A percentile compares a stretch with the other conserved stretches of the same genome.
Conservation (phyloP, 2,888 invertebrate species). For the Petrolisthes cinctipes region DNA sequence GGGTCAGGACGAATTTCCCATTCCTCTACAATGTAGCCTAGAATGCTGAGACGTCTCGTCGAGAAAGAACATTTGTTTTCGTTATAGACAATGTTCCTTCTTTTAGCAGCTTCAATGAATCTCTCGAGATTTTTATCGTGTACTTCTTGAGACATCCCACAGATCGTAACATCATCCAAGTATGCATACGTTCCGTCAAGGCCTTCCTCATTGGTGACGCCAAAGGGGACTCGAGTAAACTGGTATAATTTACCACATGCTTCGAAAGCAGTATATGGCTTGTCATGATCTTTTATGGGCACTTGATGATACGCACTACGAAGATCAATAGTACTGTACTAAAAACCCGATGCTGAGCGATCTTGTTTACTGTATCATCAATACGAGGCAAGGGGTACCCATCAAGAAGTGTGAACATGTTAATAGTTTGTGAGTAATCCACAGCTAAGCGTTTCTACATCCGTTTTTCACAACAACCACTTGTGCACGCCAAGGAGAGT, state of each 20-base stretch:
- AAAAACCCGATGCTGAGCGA: neutral
- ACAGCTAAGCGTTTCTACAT: neutral
- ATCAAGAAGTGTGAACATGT: neutral
- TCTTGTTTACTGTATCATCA: neutral
- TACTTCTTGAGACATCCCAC: neutral
- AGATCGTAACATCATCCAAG: neutral
- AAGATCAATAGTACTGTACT: neutral
- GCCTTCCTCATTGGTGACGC: neutral
- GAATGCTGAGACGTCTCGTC: no score
- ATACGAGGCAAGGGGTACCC: no score
- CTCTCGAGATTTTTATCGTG: neutral
- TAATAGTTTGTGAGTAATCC: constrained; percentile 13
- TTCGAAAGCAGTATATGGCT: neutral
- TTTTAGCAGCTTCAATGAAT: neutral
- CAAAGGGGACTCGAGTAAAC: no score
- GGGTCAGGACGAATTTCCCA: no score
- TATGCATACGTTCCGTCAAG: no score
- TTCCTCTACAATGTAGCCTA: no score
- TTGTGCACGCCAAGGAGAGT: neutral
- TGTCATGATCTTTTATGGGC: constrained; percentile 2
- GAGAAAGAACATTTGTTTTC: neutral
- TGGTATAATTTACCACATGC: neutral
- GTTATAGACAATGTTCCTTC: neutral
- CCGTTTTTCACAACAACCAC: constrained; percentile 3
- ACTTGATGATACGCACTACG: neutral